These are phyloP conservation scores for Mionectes olivaceus DNA, from an alignment of 2,797 vertebrate genomes.

Conservation along the genomic window DNA sequence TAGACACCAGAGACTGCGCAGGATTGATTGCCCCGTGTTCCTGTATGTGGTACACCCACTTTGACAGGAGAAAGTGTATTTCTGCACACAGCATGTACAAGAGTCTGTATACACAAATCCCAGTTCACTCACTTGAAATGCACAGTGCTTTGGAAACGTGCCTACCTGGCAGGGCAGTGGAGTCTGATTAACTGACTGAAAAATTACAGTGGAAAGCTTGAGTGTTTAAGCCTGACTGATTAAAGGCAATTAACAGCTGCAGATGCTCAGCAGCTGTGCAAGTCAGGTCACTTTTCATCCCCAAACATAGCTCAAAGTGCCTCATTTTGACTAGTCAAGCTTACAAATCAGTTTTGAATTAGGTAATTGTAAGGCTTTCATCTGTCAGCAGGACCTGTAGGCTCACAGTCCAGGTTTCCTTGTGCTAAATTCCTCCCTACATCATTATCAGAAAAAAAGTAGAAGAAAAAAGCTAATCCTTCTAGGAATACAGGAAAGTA, in stretches of 20 bases:
- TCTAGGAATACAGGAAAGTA: neutral
- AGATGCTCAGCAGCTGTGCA: conserved; percentile 4
- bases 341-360: neutral
- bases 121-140: neutral
- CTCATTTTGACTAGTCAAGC: neutral
- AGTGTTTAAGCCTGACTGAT: conserved; percentile 9
- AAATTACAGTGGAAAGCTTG: neutral
- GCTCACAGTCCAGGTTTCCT: neutral
- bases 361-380: neutral
- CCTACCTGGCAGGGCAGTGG: neutral
- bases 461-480: neutral
- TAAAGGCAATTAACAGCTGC: neutral
- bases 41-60: neutral
- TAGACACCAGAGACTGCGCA: neutral
- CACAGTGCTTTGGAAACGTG: neutral
- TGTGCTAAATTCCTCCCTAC: neutral
- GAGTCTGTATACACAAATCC: neutral
- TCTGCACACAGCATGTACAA: fast-evolving
- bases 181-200: neutral
- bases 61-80: neutral
- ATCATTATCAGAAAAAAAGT: neutral
- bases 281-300: neutral
- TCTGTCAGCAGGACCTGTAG: neutral
- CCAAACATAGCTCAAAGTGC: neutral
- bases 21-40: fast-evolving